Percentiles rank a stretch among this genome's conserved stretches.
Evolutionary conservation across 2,113 vertebrate species (phyloP).

Genomic region (Psittacula cyanocephala): DNA sequence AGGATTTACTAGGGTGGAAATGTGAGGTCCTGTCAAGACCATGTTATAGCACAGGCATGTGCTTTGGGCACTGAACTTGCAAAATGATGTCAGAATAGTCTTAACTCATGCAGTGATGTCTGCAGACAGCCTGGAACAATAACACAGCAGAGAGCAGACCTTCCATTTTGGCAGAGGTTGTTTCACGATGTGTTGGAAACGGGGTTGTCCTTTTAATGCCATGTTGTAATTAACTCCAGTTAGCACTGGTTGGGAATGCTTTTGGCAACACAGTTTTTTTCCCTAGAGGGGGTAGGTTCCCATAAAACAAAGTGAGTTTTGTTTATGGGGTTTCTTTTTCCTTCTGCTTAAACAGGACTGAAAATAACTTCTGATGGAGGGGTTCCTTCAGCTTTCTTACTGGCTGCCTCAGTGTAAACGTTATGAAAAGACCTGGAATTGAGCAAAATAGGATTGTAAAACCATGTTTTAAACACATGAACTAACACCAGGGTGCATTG

Average conservation of each 20-base stretch:
- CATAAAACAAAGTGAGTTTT: neutral
- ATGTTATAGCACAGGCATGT: slow-evolving; percentile 4
- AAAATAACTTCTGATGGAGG: neutral
- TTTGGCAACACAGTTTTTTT: neutral
- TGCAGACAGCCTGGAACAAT: slow-evolving; percentile 42
- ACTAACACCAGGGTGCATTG: neutral
- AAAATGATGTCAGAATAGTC: slow-evolving; percentile 27
- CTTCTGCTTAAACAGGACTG: neutral
- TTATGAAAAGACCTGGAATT: neutral
- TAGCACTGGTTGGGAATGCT: neutral
- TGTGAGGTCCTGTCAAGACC: slow-evolving; percentile 37
- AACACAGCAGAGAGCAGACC: slow-evolving; percentile 1
- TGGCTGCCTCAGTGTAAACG: neutral
- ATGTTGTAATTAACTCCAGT: slow-evolving; percentile 11
- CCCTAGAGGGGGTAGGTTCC: neutral
- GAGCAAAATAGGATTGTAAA: neutral
- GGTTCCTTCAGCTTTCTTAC: neutral
- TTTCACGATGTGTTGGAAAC: neutral
- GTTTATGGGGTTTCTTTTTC: neutral
- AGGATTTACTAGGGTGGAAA: slow-evolving; percentile 35
- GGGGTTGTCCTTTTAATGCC: neutral
- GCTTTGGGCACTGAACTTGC: slow-evolving; percentile 24
- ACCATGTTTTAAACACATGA: neutral
- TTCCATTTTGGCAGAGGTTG: neutral
- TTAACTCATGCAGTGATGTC: slow-evolving; percentile 8